Evolutionary conservation across 2,113 vertebrate genomes (phyloP), one percentile per base, ranked within the genome.

Genomic region (Sylvia atricapilla): DNA sequence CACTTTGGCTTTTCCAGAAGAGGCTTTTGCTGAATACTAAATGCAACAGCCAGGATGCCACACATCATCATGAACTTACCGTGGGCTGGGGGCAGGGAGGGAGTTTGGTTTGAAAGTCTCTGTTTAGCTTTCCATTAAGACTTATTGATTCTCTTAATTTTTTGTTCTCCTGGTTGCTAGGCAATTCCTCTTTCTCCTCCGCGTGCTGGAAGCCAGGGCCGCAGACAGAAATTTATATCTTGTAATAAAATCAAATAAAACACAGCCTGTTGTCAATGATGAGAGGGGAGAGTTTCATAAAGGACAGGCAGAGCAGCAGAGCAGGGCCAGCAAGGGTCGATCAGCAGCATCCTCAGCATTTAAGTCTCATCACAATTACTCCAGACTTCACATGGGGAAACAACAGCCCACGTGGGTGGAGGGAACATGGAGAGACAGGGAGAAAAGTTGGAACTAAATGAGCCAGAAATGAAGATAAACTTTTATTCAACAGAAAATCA

Each of bases 221-320:
- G 89, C 93, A 87, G 87, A 87, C 68, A 94, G 94, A 80, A 96
- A 97, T 97, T 95, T 95, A 83, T 97, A 95, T 95, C 95, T 94
- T 89, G 85, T 93, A 95, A 95, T 96, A 95, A 97, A 95, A 96
- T 96, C 93, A 97, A 92, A 94, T 89, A 70, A 70, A 94, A 87
- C 62, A 44, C 84, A 89, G 90, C 53, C 78, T 52, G 70, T 70
- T 83, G 81, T 66, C 91, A 59, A 5, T 23, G 64, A 82, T 33
- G 89, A 88, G 92, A 87, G 68, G 47, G 27, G 49, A 80, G 53
- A 5, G 3, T 79, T 89, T 74, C 15, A 15, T 74, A 83, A 89
- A 87, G 90, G 67, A 72, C 76, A 43, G 87, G 72, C 1, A 0
- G 78, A 84, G 62, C 52, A 15, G 59, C 47, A 25, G 70, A 86